A percentile compares a stretch with the other conserved stretches of the same genome.
Conservation (phyloP, 2,797 vertebrate genomes). For the Ctenochaetus hawaiiensis region DNA sequence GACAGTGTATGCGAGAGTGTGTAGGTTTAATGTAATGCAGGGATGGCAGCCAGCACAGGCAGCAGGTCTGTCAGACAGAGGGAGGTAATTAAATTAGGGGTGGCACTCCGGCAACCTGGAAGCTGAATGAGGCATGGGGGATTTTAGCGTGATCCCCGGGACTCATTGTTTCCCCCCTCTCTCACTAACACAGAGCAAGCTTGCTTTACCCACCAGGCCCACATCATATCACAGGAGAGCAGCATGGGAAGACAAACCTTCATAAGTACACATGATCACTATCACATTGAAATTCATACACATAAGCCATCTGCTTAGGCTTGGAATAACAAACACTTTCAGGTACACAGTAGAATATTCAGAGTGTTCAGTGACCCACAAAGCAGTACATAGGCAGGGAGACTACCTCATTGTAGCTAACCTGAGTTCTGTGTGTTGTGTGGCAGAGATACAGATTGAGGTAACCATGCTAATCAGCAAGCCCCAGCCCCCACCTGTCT, state of each 20-base stretch:
- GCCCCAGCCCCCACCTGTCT: too few relatives aligned
- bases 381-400: not conserved
- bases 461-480: too few relatives aligned
- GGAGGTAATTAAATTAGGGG: constrained; percentile 78
- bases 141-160: constrained; percentile 49
- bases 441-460: too few relatives aligned
- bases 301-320: constrained; percentile 31
- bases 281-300: constrained; percentile 61
- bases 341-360: constrained; percentile 7
- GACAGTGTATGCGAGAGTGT: constrained; percentile 29
- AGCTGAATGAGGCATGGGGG: constrained; percentile 65
- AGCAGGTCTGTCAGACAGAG: constrained; percentile 62
- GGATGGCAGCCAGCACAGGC: constrained; percentile 61
- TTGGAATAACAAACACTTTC: constrained; percentile 37
- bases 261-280: constrained; percentile 54
- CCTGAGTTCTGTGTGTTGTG: not conserved
- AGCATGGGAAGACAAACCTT: constrained; percentile 48
- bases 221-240: constrained; percentile 25
- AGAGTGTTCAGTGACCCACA: constrained; percentile 14
- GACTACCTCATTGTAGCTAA: not conserved
- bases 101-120: constrained; percentile 68
- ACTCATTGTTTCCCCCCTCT: constrained; percentile 50
- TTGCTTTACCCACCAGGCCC: constrained; percentile 43
- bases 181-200: constrained; percentile 35
- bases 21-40: constrained; percentile 67